phyloP scores from a whole-genome alignment of 2,797 vertebrate species.

The Gymnopithys bicolor region DNA sequence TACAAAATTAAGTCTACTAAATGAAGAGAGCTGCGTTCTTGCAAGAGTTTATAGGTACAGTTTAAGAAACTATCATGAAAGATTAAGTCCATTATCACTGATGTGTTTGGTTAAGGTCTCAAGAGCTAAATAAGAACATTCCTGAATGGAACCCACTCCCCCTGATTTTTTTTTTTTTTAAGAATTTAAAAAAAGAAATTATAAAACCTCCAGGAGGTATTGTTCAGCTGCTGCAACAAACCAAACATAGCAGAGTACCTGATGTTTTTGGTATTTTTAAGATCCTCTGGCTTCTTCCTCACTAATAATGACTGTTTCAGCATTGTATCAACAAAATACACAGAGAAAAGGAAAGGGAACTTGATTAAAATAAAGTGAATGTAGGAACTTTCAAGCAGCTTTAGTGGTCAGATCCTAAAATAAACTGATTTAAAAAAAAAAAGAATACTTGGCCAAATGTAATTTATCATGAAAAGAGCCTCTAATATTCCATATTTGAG shows the following conservation, averaged over 20 bases:
- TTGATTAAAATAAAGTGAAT: background rate
- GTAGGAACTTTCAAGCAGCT: background rate
- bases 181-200: background rate
- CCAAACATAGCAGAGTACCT: background rate
- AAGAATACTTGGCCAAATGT: background rate
- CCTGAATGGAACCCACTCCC: background rate
- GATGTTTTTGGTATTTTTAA: background rate
- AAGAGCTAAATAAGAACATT: background rate
- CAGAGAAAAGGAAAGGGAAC: background rate
- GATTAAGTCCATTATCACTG: background rate
- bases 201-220: background rate
- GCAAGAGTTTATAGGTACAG: background rate
- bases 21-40: background rate
- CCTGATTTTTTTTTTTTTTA: fast-evolving
- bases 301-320: background rate
- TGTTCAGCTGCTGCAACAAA: background rate
- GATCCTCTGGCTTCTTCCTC: background rate
- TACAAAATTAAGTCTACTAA: background rate
- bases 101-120: background rate
- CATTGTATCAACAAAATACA: background rate
- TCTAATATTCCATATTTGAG: background rate
- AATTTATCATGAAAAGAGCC: background rate
- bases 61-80: background rate
- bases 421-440: background rate
- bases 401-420: background rate